Percentiles rank a stretch among this genome's conserved stretches.
These are phyloP conservation scores for Linnaemya tessellans DNA, from an alignment of 2,888 invertebrate genomes.

Conservation along the genomic window DNA sequence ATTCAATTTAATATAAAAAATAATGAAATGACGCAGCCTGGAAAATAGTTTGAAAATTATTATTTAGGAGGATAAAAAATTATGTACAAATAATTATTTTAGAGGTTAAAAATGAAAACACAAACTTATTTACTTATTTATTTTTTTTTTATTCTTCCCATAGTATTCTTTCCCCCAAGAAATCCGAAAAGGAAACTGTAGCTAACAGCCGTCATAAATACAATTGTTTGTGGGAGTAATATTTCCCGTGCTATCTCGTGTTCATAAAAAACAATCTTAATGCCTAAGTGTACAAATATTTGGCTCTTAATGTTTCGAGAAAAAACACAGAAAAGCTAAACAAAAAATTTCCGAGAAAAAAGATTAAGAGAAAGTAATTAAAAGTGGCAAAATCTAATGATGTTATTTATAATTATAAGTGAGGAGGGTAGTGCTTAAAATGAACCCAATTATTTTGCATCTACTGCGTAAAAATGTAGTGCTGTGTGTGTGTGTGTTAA, in stretches of 20 bases:
- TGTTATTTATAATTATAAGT: constrained; percentile 32
- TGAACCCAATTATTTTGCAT: background rate
- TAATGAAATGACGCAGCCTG: too few relatives aligned
- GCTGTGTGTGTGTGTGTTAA: too few relatives aligned
- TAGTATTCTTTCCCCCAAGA: background rate
- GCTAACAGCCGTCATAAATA: constrained; percentile 46
- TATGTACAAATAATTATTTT: background rate
- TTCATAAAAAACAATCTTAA: constrained; percentile 12
- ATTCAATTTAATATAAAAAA: too few relatives aligned
- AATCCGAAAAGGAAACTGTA: constrained; percentile 23
- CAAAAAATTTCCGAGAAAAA: background rate
- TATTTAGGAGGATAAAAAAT: too few relatives aligned
- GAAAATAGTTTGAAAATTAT: too few relatives aligned
- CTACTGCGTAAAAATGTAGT: background rate
- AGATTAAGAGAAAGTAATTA: constrained; percentile 53
- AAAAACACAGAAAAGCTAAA: background rate
- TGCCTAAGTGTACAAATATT: constrained; percentile 37
- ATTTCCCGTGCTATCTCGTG: constrained; percentile 33
- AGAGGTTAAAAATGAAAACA: background rate
- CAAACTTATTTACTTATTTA: background rate
- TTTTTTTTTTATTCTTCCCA: background rate
- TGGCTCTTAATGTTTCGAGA: constrained; percentile 3
- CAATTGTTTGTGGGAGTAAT: constrained; percentile 54
- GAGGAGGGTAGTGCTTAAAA: background rate
- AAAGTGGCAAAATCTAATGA: constrained; percentile 49